A percentile compares a stretch with the other conserved stretches of the same genome.
These are phyloP conservation scores for Melieria omissa DNA, from an alignment of 2,888 invertebrate species.

Conservation along the genomic window DNA sequence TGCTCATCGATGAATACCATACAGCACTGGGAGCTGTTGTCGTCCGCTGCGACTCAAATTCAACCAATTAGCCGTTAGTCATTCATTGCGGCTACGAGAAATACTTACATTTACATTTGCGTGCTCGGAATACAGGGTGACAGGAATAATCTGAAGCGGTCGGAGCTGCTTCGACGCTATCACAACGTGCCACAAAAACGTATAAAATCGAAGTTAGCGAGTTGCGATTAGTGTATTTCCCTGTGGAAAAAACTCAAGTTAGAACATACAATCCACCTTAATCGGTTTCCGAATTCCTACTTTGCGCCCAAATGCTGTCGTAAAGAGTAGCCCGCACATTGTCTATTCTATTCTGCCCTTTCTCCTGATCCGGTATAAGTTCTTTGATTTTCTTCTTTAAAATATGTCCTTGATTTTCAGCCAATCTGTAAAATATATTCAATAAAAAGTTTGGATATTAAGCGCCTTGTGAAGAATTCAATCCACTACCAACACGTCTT, in stretches of 20 bases:
- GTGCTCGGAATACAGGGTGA: slow-evolving; percentile 60
- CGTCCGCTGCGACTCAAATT: not conserved
- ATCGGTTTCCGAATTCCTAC: slow-evolving; percentile 47
- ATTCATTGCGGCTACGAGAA: not conserved
- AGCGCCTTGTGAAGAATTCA: no score
- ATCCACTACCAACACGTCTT: no score
- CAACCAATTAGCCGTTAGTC: not conserved
- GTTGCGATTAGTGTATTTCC: slow-evolving; percentile 59
- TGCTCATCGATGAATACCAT: slow-evolving; percentile 63
- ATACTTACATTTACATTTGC: slow-evolving; percentile 60
- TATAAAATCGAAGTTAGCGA: slow-evolving; percentile 59
- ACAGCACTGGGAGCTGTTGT: slow-evolving; percentile 56
- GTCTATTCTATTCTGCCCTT: slow-evolving; percentile 27
- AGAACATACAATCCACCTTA: not conserved
- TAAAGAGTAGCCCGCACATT: slow-evolving; percentile 49
- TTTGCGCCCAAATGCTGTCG: slow-evolving; percentile 57
- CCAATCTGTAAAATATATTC: slow-evolving; percentile 44
- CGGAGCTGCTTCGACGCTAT: slow-evolving; percentile 41
- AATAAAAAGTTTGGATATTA: no score
- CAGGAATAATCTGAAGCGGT: slow-evolving; percentile 49
- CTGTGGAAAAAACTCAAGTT: slow-evolving; percentile 43
- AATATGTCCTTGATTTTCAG: slow-evolving; percentile 39
- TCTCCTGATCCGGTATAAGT: slow-evolving; percentile 50
- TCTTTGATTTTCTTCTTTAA: slow-evolving; percentile 49
- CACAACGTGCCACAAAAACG: slow-evolving; percentile 54